Conservation (phyloP, 2,888 invertebrate species). For the Agriopis marginaria region DNA sequence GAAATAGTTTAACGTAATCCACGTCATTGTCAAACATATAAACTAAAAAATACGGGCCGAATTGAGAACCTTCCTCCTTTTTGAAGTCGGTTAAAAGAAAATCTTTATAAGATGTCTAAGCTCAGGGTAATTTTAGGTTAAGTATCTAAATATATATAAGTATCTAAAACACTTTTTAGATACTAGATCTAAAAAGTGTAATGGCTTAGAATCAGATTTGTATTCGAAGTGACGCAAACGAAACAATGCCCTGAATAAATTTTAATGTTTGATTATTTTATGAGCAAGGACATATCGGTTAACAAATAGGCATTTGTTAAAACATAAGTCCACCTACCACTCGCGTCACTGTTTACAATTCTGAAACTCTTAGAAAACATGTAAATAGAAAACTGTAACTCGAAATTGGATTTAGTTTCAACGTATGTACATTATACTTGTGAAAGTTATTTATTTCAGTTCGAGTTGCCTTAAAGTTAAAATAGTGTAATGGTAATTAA, state of each 20-base stretch:
- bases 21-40: no score
- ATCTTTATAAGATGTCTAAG: no score
- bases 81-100: no score
- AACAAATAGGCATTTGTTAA: background rate
- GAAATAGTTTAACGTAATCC: no score
- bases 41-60: no score
- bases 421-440: slow-evolving; percentile 2
- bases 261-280: background rate
- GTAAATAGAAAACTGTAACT: background rate
- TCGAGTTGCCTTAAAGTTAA: slow-evolving; percentile 5
- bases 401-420: background rate
- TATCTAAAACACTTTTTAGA: no score
- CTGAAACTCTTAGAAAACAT: background rate
- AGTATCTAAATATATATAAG: no score
- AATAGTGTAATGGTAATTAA: slow-evolving; percentile 7
- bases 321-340: background rate
- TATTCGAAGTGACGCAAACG: background rate
- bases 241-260: background rate
- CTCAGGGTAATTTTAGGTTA: background rate
- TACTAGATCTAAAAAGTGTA: background rate
- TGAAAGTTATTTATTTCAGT: slow-evolving; percentile 10
- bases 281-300: background rate
- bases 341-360: background rate
- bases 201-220: background rate
- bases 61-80: no score